Evolutionary conservation across 2,113 vertebrate species (phyloP), one percentile per base, ranked within the genome.

Genomic region (Triplophysa siluroides): DNA sequence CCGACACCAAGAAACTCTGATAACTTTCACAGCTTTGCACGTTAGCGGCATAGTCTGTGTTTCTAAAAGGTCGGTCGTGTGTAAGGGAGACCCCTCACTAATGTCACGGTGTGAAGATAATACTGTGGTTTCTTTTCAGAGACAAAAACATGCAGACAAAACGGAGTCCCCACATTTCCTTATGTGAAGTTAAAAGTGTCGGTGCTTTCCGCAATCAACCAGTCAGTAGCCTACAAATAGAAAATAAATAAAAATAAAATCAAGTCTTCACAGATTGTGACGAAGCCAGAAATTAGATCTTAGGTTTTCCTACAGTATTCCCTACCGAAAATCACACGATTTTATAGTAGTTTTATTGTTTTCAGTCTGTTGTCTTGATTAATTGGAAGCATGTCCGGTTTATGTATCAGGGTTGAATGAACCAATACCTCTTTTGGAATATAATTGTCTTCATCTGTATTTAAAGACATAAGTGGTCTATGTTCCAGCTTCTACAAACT

Each of bases 51-150:
- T 60, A 29, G 63, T 64, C 64, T 61, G 8, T 29, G 26, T 47
- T 74, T 70, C 56, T 11, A 11, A 79, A 80, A 83, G 78, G 72
- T 61, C 54, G n/a, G 12, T 7, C 23, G 16, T 26, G 41, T 45
- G 64, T 76, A 6, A 76, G 78, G 75, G 81, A 81, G 78, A 81
- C 23, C 81, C 81, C 84, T 68, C 45, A 78, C 70, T 82, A 79
- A 85, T 78, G 81, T 83, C 84, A 83, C 16, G n/a, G 50, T 19
- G 45, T 76, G 23, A 56, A 67, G 52, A 45, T 76, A 33, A 54
- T 45, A 18, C 8, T 78, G 75, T 50, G 78, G 29, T 79, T 78
- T 76, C 33, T 66, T 21, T 73, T 75, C 61, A 26, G 12, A 58
- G 70, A 29, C n/a, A n/a, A n/a, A n/a, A n/a, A n/a, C 58, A 64